Evolutionary conservation across 2,888 invertebrate species (phyloP).

Genomic region (Cheilosia urbana): DNA sequence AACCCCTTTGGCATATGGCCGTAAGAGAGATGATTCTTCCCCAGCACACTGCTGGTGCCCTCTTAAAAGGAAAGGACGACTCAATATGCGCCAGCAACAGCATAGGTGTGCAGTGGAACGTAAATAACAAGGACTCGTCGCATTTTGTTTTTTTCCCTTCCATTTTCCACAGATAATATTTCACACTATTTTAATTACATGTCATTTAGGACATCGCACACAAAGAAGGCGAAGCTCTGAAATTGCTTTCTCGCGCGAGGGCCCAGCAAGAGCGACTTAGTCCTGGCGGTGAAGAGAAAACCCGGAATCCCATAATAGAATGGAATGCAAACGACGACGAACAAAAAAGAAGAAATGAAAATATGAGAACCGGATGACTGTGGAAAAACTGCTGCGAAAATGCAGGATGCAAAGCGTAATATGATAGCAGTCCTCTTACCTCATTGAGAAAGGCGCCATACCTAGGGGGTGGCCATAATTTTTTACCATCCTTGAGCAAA

Average conservation of each 20-base stretch:
- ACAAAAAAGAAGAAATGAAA: conserved; percentile 28
- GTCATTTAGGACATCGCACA: conserved; percentile 74
- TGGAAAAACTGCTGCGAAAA: conserved; percentile 30
- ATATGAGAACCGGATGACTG: conserved; percentile 60
- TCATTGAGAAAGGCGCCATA: conserved; percentile 44
- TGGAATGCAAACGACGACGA: conserved; percentile 55
- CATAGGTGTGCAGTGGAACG: conserved; percentile 68
- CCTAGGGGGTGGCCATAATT: conserved; percentile 57
- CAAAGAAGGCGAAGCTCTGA: conserved; percentile 64
- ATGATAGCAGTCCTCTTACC: conserved; percentile 63
- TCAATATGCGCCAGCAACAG: conserved; percentile 37
- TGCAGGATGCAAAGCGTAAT: conserved; percentile 71
- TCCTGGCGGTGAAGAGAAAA: conserved; percentile 58
- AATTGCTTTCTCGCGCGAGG: conserved; percentile 63
- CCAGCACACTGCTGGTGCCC: conserved; percentile 5
- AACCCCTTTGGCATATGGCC: neutral
- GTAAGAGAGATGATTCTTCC: conserved; percentile 25
- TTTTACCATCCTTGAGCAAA: conserved; percentile 53
- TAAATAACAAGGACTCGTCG: conserved; percentile 70
- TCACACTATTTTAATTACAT: conserved; percentile 76
- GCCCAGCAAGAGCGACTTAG: conserved; percentile 51
- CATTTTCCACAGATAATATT: conserved; percentile 72
- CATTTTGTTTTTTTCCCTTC: conserved; percentile 27
- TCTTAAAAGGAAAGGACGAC: conserved; percentile 45
- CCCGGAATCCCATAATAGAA: conserved; percentile 71